Evolutionary conservation across 2,888 invertebrate genomes (phyloP).

Genomic region (Cryptus armator): DNA sequence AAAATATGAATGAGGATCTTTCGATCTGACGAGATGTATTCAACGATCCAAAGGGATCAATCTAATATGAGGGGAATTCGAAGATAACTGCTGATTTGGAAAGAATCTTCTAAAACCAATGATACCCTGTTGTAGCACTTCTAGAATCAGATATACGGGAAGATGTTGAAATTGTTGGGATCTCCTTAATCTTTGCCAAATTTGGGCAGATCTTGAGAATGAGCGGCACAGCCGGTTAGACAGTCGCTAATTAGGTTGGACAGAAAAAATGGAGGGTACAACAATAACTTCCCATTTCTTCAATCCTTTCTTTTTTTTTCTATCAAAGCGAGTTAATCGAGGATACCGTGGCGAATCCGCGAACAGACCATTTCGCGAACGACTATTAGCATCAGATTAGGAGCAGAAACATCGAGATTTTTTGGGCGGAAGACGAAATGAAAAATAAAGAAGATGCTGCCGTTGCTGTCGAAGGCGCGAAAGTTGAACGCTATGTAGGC

Average conservation of each 20-base stretch:
- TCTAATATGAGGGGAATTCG: background rate
- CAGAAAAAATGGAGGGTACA: background rate
- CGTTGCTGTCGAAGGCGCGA: conserved; percentile 58
- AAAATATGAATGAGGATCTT: background rate
- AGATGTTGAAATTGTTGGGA: background rate
- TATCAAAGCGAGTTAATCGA: background rate
- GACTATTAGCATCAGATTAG: background rate
- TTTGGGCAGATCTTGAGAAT: background rate
- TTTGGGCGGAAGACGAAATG: background rate
- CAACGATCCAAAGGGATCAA: background rate
- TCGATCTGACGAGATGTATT: background rate
- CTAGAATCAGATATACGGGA: too few species aligned
- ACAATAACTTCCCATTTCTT: background rate
- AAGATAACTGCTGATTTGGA: background rate
- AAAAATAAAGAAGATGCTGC: conserved; percentile 6
- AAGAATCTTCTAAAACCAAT: background rate
- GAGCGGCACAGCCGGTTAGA: background rate
- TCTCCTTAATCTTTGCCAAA: background rate
- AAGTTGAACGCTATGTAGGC: conserved; percentile 57
- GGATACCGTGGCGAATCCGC: background rate
- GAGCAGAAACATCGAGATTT: conserved; percentile 6
- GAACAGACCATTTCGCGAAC: background rate
- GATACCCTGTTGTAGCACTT: background rate
- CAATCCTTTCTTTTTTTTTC: background rate
- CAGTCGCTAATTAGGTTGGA: background rate